A percentile compares a stretch with the other conserved stretches of the same genome.
Evolutionary conservation across 2,113 vertebrate genomes (phyloP).

Genomic region (Elanoides forficatus): DNA sequence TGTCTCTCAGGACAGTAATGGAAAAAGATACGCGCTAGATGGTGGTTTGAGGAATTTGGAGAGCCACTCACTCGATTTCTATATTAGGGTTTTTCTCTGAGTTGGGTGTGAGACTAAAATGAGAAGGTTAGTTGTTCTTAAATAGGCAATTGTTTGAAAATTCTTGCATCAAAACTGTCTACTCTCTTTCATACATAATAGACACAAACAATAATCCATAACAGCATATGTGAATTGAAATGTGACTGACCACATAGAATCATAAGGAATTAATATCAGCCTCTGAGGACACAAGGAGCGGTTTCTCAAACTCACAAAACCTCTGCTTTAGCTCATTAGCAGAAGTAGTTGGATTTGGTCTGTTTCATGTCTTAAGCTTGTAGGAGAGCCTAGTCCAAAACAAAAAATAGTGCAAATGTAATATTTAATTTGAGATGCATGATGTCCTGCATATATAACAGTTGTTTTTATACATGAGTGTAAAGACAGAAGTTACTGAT

Average conservation of each 20-base stretch:
- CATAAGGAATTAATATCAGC: neutral
- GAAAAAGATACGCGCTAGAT: neutral
- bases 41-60: neutral
- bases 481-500: neutral
- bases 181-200: neutral
- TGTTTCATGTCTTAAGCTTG: neutral
- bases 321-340: neutral
- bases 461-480: neutral
- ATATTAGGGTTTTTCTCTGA: neutral
- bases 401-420: neutral
- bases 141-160: neutral
- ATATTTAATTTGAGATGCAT: neutral
- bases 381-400: neutral
- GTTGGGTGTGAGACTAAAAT: neutral
- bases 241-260: neutral
- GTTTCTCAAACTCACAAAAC: neutral
- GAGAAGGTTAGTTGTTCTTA: neutral
- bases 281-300: neutral
- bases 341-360: neutral
- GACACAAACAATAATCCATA: neutral
- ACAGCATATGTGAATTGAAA: neutral
- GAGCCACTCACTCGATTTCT: neutral
- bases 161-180: neutral
- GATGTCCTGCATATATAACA: neutral
- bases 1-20: neutral